These are phyloP conservation scores for Nomada lathburiana DNA, from an alignment of 2,888 invertebrate species.

Conservation along the genomic window DNA sequence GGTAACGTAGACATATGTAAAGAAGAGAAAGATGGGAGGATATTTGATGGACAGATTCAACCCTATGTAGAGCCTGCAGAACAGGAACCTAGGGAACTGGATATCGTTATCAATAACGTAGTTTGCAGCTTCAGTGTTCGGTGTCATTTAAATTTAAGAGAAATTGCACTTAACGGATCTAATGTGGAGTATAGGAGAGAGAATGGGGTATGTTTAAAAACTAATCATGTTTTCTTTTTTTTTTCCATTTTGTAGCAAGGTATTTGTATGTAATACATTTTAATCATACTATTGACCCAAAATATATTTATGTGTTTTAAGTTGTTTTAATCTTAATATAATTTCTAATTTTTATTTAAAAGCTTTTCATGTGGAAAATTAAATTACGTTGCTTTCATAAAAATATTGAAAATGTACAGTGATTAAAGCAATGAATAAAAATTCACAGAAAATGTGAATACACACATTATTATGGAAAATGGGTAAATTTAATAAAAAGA, in stretches of 20 bases:
- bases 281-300: not conserved
- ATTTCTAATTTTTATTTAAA: not conserved
- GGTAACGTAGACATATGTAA: constrained; percentile 71
- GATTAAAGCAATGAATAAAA: not conserved
- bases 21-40: constrained; percentile 70
- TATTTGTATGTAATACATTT: not conserved
- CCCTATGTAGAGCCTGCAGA: constrained; percentile 61
- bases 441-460: not conserved
- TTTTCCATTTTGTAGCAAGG: not conserved
- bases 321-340: constrained; percentile 1
- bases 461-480: not conserved
- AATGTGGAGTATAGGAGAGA: constrained; percentile 98
- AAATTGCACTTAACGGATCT: constrained; percentile 95
- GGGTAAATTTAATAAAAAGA: not conserved
- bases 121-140: constrained; percentile 98
- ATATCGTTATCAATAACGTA: constrained; percentile 98
- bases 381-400: not conserved
- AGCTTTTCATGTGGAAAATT: not conserved
- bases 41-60: constrained; percentile 67
- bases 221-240: not conserved
- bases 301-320: not conserved
- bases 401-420: not conserved
- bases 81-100: constrained; percentile 90
- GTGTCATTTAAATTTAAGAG: constrained; percentile 97
- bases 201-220: constrained; percentile 89